Base-by-base conservation (phyloP, 2,113 vertebrate species). In the Phylloscopus whistleri region DNA sequence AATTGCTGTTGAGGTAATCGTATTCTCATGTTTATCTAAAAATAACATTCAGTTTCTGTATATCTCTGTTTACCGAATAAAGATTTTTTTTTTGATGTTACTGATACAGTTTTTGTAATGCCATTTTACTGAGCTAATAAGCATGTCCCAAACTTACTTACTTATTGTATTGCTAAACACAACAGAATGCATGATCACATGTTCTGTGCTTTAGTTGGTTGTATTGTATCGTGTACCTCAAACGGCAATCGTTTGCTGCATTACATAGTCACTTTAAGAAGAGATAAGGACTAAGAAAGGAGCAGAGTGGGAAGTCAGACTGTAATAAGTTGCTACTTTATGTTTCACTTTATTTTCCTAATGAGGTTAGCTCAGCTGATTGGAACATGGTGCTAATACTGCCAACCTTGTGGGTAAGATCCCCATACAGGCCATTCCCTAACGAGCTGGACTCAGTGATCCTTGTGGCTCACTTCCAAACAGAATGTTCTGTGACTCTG, bases 141-240 rank as follows among this genome's bases (percentile, higher is more conserved):
- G 23, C 31, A 21, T 62, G 7, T 58, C 22, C 14, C 62, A 6
- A 84, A 46, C 10, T 14, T 70, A 41, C 9, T 9, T 63, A 56
- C 27, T 48, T 77, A 62, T 59, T 72, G 5, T 48, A 46, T 13
- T 53, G 20, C 16, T 69, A 62, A 89, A 44, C 12, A 46, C 4
- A 43, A 5, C 3, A 23, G 16, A 63, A 56, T 5, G 28, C 55
- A n/a, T 46, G 8, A 31, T 53, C 28, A 5, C 0, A 0, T 20
- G 7, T 35, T 58, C 59, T 90, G 11, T 48, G 27, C 7, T 88
- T 80, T 89, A 41, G 23, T 9, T 64, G 4, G 4, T 46, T 81
- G 26, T 20, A 62, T 6, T 63, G 48, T 68, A 46, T 33, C 24
- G 4, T 20, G 19, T 76, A 15, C 56, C 56, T 48, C 30, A 55